Conservation (phyloP, 2,888 invertebrate species). For the Eupithecia tripunctaria region DNA sequence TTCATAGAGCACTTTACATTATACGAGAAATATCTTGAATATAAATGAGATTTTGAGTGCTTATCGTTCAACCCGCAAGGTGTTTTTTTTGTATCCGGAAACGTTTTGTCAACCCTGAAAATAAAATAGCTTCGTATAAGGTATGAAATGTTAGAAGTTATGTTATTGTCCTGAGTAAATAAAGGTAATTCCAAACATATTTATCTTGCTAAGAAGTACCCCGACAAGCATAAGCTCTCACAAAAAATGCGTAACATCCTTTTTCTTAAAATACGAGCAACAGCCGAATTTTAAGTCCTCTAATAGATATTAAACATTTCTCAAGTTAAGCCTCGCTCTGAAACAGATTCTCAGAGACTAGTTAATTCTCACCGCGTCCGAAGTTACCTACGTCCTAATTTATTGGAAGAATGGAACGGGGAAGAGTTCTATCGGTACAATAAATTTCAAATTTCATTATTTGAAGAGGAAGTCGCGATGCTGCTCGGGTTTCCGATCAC, state of each 20-base stretch:
- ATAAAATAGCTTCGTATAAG: not conserved
- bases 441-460: constrained; percentile 83
- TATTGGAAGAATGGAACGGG: constrained; percentile 70
- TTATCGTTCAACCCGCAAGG: no score
- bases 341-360: constrained; percentile 55
- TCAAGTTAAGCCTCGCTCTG: constrained; percentile 51
- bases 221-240: constrained; percentile 9
- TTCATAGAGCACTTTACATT: no score
- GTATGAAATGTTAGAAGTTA: not conserved
- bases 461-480: constrained; percentile 80
- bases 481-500: constrained; percentile 80
- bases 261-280: constrained; percentile 32
- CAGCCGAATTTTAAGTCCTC: constrained; percentile 43
- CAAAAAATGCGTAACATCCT: constrained; percentile 6
- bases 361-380: constrained; percentile 61
- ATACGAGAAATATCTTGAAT: constrained; percentile 3
- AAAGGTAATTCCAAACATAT: constrained; percentile 5
- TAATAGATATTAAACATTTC: constrained; percentile 55
- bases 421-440: constrained; percentile 72
- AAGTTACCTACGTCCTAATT: constrained; percentile 67
- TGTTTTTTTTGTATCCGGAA: not conserved
- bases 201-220: constrained; percentile 4
- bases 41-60: not conserved
- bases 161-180: constrained; percentile 4
- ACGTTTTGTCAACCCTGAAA: not conserved